A percentile compares a stretch with the other conserved stretches of the same genome.
phyloP scores from a whole-genome alignment of 2,113 vertebrate genomes.

The Tachycineta bicolor region DNA sequence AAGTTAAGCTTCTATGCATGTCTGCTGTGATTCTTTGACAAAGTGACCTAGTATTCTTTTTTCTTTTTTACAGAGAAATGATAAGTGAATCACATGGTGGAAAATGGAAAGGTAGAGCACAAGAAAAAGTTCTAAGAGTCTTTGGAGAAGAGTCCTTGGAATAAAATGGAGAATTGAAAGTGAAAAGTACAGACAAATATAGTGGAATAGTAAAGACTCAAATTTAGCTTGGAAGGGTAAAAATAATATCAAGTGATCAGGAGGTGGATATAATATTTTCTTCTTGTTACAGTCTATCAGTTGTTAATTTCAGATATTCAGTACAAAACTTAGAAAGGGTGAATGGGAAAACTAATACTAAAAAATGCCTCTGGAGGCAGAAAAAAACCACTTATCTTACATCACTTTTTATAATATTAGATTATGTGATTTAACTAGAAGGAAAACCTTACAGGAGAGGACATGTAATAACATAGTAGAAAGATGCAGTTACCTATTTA shows the following conservation, averaged over 20 bases:
- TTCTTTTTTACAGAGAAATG: neutral
- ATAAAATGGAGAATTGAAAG: neutral
- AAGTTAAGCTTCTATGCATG: neutral
- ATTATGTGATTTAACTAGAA: neutral
- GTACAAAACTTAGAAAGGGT: neutral
- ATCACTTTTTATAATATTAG: neutral
- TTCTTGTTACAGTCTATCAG: neutral
- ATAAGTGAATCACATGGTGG: neutral
- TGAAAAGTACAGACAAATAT: neutral
- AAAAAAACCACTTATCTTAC: neutral
- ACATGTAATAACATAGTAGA: neutral
- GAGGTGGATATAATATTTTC: neutral
- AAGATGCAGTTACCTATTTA: neutral
- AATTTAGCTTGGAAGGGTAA: neutral
- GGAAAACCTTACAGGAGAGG: neutral
- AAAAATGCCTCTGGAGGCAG: neutral
- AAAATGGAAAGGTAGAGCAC: neutral
- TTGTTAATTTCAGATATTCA: neutral
- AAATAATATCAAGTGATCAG: neutral
- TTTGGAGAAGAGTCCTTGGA: neutral
- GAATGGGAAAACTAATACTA: neutral
- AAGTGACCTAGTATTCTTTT: neutral
- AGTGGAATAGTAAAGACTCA: neutral
- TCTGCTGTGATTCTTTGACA: neutral
- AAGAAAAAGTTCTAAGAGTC: neutral